Evolutionary conservation across 2,797 vertebrate genomes (phyloP), one percentile per base, ranked within the genome.

Genomic region (Molothrus aeneus): DNA sequence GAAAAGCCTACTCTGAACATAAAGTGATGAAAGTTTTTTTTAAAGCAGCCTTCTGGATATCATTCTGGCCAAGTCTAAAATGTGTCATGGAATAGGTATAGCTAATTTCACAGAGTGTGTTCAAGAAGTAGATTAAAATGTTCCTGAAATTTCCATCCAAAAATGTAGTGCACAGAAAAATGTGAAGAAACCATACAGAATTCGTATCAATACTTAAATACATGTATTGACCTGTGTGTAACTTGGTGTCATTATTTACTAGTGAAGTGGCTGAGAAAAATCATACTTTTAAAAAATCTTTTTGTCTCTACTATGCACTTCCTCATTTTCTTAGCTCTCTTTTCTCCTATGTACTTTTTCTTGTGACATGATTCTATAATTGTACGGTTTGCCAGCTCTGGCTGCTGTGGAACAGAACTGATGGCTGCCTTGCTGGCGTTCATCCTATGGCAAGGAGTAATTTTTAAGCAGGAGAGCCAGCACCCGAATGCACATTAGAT

Each of bases 401-500:
- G 26, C 10, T 90, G n/a, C 36, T 88, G 11, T 64, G 50, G 24
- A 93, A 69, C 28, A 89, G 63, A 83, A 43, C 29, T 32, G 29
- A 59, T 77, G 29, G 13, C 24, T 81, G 59, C 64, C 21, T 72
- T 12, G 3, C 34, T 83, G n/a, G 56, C 21, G 36, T 18, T 64
- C 64, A 20, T 68, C 7, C 14, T 51, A 12, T 7, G 26, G 28
- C 1, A 10, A 65, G 34, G 40, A 47, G 26, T 31, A 13, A 81
- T 32, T 75, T 96, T 83, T 65, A 92, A 86, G 18, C 29, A 36
- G 22, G 17, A 90, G 13, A 65, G 4, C 1, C 29, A 72, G 40
- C 11, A 38, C 5, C 11, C 0, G 0, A 25, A 26, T 50, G 25
- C 4, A 28, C 32, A 29, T 1, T 65, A 36, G 24, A 22, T 71